A percentile compares a stretch with the other conserved stretches of the same genome.
phyloP scores from a whole-genome alignment of 2,888 invertebrate species.

The Caenorhabditis doughertyi region DNA sequence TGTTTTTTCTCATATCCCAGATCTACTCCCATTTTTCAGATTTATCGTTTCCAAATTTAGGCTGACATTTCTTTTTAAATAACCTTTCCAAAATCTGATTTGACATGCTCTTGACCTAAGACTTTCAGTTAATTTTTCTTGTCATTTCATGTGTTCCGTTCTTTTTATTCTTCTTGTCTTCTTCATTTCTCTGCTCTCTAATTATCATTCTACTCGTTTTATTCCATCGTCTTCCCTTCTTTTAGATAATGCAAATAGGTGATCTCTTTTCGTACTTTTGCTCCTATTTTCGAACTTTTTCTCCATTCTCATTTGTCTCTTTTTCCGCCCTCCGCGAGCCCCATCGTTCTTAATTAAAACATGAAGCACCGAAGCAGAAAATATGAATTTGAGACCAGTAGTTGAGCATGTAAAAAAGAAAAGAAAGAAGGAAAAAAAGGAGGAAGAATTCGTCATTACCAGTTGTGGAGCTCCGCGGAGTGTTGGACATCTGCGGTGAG shows the following conservation, averaged over 20 bases:
- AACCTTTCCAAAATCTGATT: background rate
- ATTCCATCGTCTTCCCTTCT: background rate
- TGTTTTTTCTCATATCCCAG: background rate
- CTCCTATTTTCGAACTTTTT: conserved; percentile 9
- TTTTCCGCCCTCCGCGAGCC: conserved; percentile 21
- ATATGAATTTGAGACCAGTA: conserved; percentile 46
- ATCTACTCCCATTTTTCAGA: background rate
- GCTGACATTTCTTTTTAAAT: background rate
- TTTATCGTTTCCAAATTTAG: conserved; percentile 5
- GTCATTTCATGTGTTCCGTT: background rate
- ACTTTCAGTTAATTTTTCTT: background rate
- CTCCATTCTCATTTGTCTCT: background rate
- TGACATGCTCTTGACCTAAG: background rate
- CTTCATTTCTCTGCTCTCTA: background rate
- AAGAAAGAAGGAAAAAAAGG: background rate
- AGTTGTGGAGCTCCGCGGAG: background rate
- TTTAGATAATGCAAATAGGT: conserved; percentile 27
- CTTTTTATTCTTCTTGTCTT: background rate
- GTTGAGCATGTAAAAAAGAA: conserved; percentile 23
- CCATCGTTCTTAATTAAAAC: conserved; percentile 54
- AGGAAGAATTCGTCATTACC: conserved; percentile 30
- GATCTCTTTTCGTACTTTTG: conserved; percentile 15
- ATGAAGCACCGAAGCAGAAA: conserved; percentile 43
- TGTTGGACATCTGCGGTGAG: background rate
- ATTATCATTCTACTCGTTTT: background rate